These are phyloP conservation scores for Thaumetopoea pityocampa DNA, from an alignment of 1,140 invertebrate species.

Conservation along the genomic window DNA sequence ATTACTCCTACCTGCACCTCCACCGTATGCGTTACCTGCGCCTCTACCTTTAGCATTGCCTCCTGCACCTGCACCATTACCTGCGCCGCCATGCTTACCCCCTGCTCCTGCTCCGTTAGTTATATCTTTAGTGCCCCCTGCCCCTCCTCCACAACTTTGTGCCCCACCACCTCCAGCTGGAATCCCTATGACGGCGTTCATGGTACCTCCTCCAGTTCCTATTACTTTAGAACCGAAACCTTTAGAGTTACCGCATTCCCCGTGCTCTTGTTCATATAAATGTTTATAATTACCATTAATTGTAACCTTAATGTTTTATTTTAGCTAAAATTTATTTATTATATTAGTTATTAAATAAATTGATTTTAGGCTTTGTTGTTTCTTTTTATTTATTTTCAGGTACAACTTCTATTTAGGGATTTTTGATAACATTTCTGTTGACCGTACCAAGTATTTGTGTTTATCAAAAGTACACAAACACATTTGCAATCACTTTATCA, in stretches of 20 bases:
- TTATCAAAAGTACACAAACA: too few relatives aligned
- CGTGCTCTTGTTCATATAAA: constrained; percentile 10
- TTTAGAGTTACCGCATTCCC: constrained; percentile 25
- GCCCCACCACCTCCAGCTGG: constrained; percentile 34
- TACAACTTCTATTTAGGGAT: too few relatives aligned
- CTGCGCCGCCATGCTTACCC: constrained; percentile 15
- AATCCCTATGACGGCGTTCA: constrained; percentile 49
- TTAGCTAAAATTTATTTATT: constrained; percentile 14
- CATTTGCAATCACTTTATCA: too few relatives aligned
- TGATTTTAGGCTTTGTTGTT: too few relatives aligned
- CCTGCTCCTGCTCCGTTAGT: constrained; percentile 33
- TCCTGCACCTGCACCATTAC: constrained; percentile 31
- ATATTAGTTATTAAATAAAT: constrained; percentile 4
- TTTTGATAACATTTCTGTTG: too few relatives aligned
- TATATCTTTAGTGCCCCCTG: constrained; percentile 41
- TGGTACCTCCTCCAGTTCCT: constrained; percentile 50
- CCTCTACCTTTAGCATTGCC: constrained; percentile 20
- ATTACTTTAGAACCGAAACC: constrained; percentile 53
- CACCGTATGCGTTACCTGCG: constrained; percentile 6
- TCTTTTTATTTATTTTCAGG: too few relatives aligned
- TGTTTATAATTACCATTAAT: constrained; percentile 24
- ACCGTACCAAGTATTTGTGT: too few relatives aligned
- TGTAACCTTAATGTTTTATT: neutral
- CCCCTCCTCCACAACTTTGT: constrained; percentile 25
- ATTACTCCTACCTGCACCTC: constrained; percentile 6